Percentiles rank a stretch among this genome's conserved stretches.
These are phyloP conservation scores for Eilema caniola DNA, from an alignment of 2,888 invertebrate species.

Conservation along the genomic window DNA sequence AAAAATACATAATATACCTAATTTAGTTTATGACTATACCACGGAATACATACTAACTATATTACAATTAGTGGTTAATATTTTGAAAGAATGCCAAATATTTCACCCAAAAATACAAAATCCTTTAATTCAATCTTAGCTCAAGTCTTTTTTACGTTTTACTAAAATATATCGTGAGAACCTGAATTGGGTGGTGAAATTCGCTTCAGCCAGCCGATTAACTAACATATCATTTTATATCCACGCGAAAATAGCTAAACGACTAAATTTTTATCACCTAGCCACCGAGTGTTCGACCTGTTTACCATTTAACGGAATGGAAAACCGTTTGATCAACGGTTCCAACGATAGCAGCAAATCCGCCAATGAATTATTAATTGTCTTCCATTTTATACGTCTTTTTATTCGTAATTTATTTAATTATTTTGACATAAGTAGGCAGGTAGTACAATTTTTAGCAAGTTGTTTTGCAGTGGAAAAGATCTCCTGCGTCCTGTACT, in stretches of 20 bases:
- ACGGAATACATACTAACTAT: not conserved
- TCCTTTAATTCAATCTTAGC: no score
- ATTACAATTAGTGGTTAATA: not conserved
- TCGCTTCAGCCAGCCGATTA: not conserved
- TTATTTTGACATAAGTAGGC: no score
- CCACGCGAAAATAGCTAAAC: not conserved
- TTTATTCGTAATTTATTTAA: no score
- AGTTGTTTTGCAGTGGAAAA: no score
- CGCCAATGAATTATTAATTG: conserved; percentile 52
- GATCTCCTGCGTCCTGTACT: no score
- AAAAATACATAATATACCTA: conserved; percentile 14
- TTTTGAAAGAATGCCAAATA: not conserved
- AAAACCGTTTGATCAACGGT: conserved; percentile 19
- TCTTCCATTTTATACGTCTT: conserved; percentile 38
- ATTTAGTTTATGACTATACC: conserved; percentile 2
- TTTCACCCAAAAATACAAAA: not conserved
- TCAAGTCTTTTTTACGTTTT: no score
- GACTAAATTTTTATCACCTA: conserved; percentile 3
- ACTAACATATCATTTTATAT: conserved; percentile 1
- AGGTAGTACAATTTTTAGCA: no score
- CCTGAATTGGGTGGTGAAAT: not conserved
- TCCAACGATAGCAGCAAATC: conserved; percentile 31
- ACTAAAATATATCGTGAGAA: not conserved
- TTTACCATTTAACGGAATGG: conserved; percentile 35
- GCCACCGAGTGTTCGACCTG: conserved; percentile 21